Conservation (phyloP, 2,113 vertebrate species). For the Ovibos moschatus region DNA sequence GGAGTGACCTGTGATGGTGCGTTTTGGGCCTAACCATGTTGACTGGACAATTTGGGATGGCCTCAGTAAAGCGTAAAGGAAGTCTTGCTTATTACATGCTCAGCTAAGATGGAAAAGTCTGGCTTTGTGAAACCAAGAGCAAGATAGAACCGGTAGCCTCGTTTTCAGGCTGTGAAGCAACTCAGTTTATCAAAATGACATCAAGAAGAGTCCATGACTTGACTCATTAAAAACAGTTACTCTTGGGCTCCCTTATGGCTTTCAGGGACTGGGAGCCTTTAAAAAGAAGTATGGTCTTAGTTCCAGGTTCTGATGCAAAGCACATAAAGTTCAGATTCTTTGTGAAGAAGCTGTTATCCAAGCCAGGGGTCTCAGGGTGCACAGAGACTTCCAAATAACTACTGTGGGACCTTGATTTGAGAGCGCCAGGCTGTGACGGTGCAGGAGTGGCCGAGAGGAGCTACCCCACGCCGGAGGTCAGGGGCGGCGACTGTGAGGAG, state of each 20-base stretch:
- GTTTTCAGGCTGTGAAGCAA: neutral
- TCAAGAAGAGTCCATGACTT: neutral
- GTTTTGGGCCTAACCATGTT: neutral
- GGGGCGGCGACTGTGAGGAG: no score
- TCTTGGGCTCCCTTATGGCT: neutral
- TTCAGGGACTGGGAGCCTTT: neutral
- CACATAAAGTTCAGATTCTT: neutral
- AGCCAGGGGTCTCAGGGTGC: neutral
- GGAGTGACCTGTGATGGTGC: neutral
- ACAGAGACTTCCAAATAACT: neutral
- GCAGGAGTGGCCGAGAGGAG: no score
- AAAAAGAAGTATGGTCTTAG: neutral
- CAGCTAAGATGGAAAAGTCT: neutral
- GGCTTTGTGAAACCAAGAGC: neutral
- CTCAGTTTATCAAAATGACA: neutral
- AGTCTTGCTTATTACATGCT: neutral
- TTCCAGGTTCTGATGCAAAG: neutral
- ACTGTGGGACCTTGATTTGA: neutral
- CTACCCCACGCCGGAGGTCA: fast-evolving
- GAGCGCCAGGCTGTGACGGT: fast-evolving
- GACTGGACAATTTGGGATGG: neutral
- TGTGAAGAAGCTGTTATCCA: neutral
- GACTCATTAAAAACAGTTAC: neutral
- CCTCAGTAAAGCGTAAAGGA: neutral
- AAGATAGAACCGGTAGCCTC: neutral